Percentiles rank a stretch among this genome's conserved stretches.
These are phyloP conservation scores for Epicampocera succincta DNA, from an alignment of 2,888 invertebrate species.

Conservation along the genomic window DNA sequence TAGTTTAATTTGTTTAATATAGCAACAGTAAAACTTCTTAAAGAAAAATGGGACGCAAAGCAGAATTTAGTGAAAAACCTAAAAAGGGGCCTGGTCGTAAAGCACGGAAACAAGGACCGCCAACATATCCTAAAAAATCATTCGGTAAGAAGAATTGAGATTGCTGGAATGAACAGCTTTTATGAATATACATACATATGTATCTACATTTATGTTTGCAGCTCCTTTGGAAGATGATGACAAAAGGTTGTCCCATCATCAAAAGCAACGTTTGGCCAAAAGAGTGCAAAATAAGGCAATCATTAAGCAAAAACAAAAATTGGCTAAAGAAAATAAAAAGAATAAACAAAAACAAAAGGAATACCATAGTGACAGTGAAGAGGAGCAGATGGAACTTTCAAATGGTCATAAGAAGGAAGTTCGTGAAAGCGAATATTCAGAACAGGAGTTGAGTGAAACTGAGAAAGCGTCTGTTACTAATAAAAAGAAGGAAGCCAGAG, in stretches of 20 bases:
- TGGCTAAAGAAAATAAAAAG: slow-evolving; percentile 60
- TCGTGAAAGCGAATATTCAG: slow-evolving; percentile 55
- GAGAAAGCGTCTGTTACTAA: slow-evolving; percentile 65
- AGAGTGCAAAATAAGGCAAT: slow-evolving; percentile 83
- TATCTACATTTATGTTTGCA: too few relatives aligned
- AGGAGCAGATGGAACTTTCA: slow-evolving; percentile 74
- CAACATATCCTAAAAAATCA: slow-evolving; percentile 82
- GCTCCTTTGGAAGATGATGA: slow-evolving; percentile 83
- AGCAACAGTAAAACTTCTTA: too few relatives aligned
- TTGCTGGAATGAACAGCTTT: too few relatives aligned
- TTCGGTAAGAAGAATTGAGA: slow-evolving; percentile 75
- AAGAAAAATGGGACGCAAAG: slow-evolving; percentile 94
- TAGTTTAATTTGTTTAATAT: too few relatives aligned
- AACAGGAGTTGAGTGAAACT: slow-evolving; percentile 70
- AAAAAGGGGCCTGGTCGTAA: slow-evolving; percentile 94
- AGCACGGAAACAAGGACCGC: slow-evolving; percentile 92
- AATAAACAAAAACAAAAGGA: slow-evolving; percentile 72
- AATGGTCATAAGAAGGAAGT: slow-evolving; percentile 26
- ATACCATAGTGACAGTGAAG: slow-evolving; percentile 78
- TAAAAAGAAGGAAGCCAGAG: slow-evolving; percentile 76
- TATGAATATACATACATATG: neutral
- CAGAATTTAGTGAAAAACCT: slow-evolving; percentile 88
- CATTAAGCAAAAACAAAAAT: slow-evolving; percentile 75
- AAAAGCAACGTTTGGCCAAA: slow-evolving; percentile 86
- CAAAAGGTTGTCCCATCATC: slow-evolving; percentile 86